Base-by-base conservation (phyloP, 1,140 invertebrate genomes). In the Drosophila fuyamai region DNA sequence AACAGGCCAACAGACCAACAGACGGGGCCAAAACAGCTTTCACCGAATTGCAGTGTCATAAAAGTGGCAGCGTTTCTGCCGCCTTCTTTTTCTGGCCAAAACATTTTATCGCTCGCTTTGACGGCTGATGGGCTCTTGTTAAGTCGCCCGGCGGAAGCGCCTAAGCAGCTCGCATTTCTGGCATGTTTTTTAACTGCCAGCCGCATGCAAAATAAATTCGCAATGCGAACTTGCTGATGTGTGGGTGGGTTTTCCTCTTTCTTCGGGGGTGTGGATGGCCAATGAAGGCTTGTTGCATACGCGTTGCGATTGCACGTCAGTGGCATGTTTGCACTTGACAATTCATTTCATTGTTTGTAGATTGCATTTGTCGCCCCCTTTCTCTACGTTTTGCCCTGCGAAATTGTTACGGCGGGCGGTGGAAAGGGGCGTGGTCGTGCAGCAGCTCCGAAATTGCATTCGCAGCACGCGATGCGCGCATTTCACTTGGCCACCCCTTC, bases 281-380 rank as follows among this genome's bases (percentile, higher is more conserved):
- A 86, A 76, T 73, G 70, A 67, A 68, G 36, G 79, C 65, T 72
- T 73, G 76, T 66, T 84, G 73, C 74, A 43, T 51, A 63, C 40
- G 59, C 53, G 72, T 66, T 51, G 79, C 84, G 76, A 81, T 89
- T 89, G 84, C 80, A 84, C 80, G 84, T 81, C 84, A 89, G 84
- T 82, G 74, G 79, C 84, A 84, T 89, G 84, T 84, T 89, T 89
- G 85, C 81, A 90, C 88, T 88, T 91, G 88, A 88, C 88, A 91
- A 91, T 91, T 91, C 88, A 91, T 90, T 90, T 91, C 86, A 90
- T 90, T 90, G 88, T 91, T 91, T 91, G 88, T 91, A 84, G 80
- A 86, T 91, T 91, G 88, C 88, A 89, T 89, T 89, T 89, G 85
- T 74, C 84, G 84, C 76, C 43, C 59, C 14, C 23, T 16, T 18